Base-by-base conservation (phyloP, 2,888 invertebrate species). In the Ecliptopera silaceata region DNA sequence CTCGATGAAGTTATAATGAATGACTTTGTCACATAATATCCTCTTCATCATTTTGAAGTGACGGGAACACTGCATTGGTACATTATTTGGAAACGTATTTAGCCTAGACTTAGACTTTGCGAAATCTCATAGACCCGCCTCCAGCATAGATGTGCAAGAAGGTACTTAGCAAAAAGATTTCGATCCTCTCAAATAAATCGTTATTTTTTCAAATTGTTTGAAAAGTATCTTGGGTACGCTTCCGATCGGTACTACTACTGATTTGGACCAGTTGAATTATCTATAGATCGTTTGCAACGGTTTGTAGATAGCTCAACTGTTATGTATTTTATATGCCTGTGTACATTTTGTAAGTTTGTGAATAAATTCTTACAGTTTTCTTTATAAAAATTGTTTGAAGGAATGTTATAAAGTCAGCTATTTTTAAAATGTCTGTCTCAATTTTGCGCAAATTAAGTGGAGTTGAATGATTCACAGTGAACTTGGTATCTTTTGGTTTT, bases 81-180 rank as follows among this genome's bases (percentile, higher is more conserved):
- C 29, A 52, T 31, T 13, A 52, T 52, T 26, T 38, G 44, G 44
- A 41, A 41, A 53, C 18, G 20, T 20, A 5, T 39, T 69, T 46
- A 54, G 55, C 59, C 65, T 62, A 63, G 54, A 63, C 64, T 64
- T 69, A 72, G 69, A 65, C 59, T 49, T 61, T 71, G 68, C 55
- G 64, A 64, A 68, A 69, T 68, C 49, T 22, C 6, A 38, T 39
- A 41, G 53, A 50, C 48, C 59, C 61, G 55, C 64, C 59, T 56
- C 61, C 46, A 42, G 54, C 59, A 49, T 26, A 49, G 44, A 56
- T 61, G 56, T 60, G 59, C 56, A 60, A 63, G 29, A 45, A 59
- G 44, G 43, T 49, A 39, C 46, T 26, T 61, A 64, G 55, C 47
- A 56, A 47, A 51, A n/a, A 10, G 39, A 36, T 52, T 38, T 51